A percentile compares a stretch with the other conserved stretches of the same genome.
Conservation (phyloP, 2,113 vertebrate genomes). For the Cryptotis parvus region DNA sequence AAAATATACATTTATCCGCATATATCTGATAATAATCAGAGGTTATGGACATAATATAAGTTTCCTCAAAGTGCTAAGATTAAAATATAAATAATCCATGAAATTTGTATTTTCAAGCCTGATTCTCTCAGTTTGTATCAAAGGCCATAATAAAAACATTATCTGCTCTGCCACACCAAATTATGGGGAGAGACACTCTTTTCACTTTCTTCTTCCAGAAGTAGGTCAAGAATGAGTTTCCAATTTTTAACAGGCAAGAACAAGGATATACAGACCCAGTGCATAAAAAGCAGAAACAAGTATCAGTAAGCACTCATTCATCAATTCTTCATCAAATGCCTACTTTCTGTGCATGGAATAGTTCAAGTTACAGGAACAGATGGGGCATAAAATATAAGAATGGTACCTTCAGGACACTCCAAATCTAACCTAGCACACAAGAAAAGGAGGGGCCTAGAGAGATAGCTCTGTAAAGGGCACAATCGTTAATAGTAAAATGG, state of each 20-base stretch:
- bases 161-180: slow-evolving; percentile 20
- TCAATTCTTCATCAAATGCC: neutral
- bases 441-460: neutral
- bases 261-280: neutral
- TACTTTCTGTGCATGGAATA: neutral
- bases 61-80: slow-evolving; percentile 32
- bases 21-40: slow-evolving; percentile 23
- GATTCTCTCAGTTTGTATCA: slow-evolving; percentile 42
- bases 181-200: neutral
- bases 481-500: neutral
- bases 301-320: neutral
- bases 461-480: neutral
- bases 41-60: neutral
- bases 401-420: neutral
- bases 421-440: neutral
- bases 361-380: neutral
- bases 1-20: slow-evolving; percentile 29
- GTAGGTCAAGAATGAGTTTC: neutral
- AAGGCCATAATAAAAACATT: slow-evolving; percentile 24
- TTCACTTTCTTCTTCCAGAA: neutral
- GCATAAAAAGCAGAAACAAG: neutral
- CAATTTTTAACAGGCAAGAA: neutral
- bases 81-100: slow-evolving; percentile 44
- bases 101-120: slow-evolving; percentile 58
- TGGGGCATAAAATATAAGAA: neutral